Evolutionary conservation across 1,140 invertebrate species (phyloP).

Genomic region (Nephotettix cincticeps): DNA sequence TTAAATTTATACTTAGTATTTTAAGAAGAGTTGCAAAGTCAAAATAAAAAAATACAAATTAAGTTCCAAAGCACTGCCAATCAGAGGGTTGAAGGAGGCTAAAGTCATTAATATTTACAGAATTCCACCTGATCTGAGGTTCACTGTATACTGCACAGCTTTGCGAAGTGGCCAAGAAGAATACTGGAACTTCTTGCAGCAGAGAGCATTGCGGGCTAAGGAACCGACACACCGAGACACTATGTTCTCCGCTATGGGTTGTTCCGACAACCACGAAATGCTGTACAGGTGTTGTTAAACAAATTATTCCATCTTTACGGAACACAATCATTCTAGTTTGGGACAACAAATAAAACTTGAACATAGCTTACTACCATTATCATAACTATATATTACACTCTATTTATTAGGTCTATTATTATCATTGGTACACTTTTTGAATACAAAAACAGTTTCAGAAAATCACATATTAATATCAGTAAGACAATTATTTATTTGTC

Average conservation of each 20-base stretch:
- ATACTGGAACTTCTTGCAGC: constrained; percentile 81
- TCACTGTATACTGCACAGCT: constrained; percentile 75
- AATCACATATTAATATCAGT: not conserved
- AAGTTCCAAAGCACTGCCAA: too few species aligned
- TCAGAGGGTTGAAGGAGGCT: too few species aligned
- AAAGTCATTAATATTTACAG: constrained; percentile 49
- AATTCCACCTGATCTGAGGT: constrained; percentile 71
- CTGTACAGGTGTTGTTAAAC: constrained; percentile 46
- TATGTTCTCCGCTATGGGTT: constrained; percentile 67
- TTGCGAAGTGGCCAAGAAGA: constrained; percentile 65
- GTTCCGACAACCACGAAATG: constrained; percentile 50
- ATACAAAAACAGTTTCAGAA: not conserved
- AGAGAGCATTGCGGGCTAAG: constrained; percentile 66
- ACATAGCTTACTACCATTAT: too few species aligned
- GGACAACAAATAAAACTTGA: too few species aligned
- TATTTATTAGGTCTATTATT: not conserved
- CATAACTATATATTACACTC: too few species aligned
- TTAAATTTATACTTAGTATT: too few species aligned
- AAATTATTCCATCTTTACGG: not conserved
- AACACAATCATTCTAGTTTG: too few species aligned
- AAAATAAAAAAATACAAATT: too few species aligned
- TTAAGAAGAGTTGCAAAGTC: too few species aligned
- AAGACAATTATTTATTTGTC: not conserved
- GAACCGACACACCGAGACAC: constrained; percentile 63
- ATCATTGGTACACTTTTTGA: not conserved